Conservation (phyloP, 2,113 vertebrate species). For the Crypturellus undulatus region DNA sequence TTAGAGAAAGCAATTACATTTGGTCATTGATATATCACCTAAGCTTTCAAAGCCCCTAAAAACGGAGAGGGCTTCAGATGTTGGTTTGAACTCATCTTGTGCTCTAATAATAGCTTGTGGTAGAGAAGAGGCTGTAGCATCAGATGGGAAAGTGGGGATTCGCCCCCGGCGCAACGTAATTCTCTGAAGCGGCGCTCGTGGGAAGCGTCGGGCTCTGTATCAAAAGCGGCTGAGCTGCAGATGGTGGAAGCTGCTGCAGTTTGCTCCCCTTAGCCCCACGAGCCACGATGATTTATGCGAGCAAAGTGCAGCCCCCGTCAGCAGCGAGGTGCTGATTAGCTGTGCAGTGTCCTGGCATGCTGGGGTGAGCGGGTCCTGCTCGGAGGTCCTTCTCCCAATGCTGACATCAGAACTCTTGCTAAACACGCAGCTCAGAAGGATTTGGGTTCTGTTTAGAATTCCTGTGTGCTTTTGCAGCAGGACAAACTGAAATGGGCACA, state of each 20-base stretch:
- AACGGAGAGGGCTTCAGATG: neutral
- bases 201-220: neutral
- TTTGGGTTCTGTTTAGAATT: neutral
- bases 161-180: fast-evolving
- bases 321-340: fast-evolving
- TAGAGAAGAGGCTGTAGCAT: neutral
- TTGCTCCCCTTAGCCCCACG: fast-evolving
- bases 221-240: neutral
- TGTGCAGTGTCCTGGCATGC: fast-evolving
- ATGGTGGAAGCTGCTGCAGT: neutral
- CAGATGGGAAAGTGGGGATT: neutral
- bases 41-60: conserved; percentile 15
- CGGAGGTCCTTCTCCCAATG: neutral
- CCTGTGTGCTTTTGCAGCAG: neutral
- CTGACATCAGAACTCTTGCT: neutral
- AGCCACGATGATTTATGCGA: fast-evolving
- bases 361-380: fast-evolving
- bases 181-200: fast-evolving
- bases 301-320: neutral
- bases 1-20: conserved; percentile 42
- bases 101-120: neutral
- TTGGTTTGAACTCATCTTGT: neutral
- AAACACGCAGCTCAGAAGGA: neutral
- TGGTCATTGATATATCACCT: conserved; percentile 42
- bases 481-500: neutral